Evolutionary conservation across 2,888 invertebrate genomes (phyloP), one percentile per base, ranked within the genome.

Genomic region (Herminia tarsipennalis): DNA sequence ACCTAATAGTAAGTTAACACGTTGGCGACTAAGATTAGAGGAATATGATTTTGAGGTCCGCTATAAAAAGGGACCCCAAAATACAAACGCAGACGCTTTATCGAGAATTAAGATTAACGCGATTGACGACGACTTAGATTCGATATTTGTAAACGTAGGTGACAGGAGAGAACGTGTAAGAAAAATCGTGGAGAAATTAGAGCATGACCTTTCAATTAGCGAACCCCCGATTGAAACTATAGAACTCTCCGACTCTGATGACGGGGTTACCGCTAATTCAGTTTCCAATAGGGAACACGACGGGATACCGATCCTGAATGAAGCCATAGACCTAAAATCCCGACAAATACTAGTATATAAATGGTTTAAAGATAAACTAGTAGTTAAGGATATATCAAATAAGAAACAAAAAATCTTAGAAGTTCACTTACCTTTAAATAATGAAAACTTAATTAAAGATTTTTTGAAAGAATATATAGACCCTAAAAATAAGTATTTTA

Each of bases 301-400:
- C 3, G 64, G 56, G 1, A 70, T 71, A 0, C 68, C 60, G 0
- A 68, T 70, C 3, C 20, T 69, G 20, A 22, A 70, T 0, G 70
- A 74, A 53, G 66, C 72, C 0, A 56, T 72, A 22, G 68, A 71
- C 16, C 62, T 53, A 1, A 71, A 76, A 35, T 57, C 71, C 0
- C 66, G 64, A 2, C 73, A 72, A 56, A 64, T 73, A 9, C 10
- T 70, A 42, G 36, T 66, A 2, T 36, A 34, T 10, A 39, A 32
- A 1, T 70, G 67, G 61, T 28, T 30, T 24, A 57, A 38, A 54
- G 40, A 70, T 29, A 37, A 63, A 25, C 16, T 56, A 3, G 3
- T n/a, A 5, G 63, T 70, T 3, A 68, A 65, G 38, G 30, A 64
- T 18, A 16, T 64, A 5, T 64, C 67, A 0, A 39, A 30, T 3